Percentiles rank a stretch among this genome's conserved stretches.
phyloP scores from a whole-genome alignment of 2,888 invertebrate species.

The Leptura quadrifasciata region DNA sequence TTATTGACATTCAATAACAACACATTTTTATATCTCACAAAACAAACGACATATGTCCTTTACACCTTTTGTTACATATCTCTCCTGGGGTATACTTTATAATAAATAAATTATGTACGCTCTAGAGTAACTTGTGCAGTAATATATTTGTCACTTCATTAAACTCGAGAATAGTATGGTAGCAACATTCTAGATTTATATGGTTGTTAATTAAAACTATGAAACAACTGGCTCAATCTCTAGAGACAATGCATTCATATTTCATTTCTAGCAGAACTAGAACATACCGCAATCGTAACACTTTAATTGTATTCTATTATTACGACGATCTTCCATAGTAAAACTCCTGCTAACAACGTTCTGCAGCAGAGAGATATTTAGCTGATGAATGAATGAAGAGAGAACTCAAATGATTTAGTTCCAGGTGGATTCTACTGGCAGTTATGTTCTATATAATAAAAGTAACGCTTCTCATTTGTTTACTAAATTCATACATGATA shows the following conservation, averaged over 20 bases:
- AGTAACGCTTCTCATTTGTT: background rate
- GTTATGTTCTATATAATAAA: slow-evolving; percentile 3
- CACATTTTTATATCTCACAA: too few species aligned
- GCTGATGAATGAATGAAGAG: background rate
- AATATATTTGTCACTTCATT: slow-evolving; percentile 7
- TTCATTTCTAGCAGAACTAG: slow-evolving; percentile 10
- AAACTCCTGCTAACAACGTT: background rate
- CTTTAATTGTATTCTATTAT: slow-evolving; percentile 6
- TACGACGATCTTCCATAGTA: background rate
- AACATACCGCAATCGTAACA: background rate
- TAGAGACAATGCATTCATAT: slow-evolving; percentile 12
- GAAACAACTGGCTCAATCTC: slow-evolving; percentile 2
- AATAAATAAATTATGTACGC: too few species aligned
- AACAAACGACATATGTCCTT: too few species aligned
- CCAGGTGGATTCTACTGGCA: background rate
- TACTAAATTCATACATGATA: background rate
- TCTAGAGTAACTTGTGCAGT: background rate
- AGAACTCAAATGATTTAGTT: slow-evolving; percentile 14
- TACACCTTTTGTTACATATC: too few species aligned
- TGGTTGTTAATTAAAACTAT: slow-evolving; percentile 5
- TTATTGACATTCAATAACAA: too few species aligned
- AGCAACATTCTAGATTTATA: background rate
- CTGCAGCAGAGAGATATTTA: background rate
- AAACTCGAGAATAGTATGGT: background rate
- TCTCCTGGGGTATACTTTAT: too few species aligned